Percentiles rank a stretch among this genome's conserved stretches.
phyloP scores from a whole-genome alignment of 2,113 vertebrate genomes.

The Camelus dromedarius region DNA sequence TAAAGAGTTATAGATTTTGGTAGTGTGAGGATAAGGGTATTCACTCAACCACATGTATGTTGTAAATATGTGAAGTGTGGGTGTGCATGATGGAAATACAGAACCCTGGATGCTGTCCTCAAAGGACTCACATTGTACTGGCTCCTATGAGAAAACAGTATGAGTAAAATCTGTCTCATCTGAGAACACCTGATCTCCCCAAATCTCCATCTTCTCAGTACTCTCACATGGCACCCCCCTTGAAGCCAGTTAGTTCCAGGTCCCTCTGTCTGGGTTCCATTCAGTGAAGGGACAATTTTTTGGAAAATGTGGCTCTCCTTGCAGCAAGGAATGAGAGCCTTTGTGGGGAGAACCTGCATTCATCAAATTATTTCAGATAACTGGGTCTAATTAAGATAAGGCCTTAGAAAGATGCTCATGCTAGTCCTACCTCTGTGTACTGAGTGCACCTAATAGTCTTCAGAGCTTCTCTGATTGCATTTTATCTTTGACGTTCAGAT shows the following conservation, averaged over 20 bases:
- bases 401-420: background rate
- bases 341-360: background rate
- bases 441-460: background rate
- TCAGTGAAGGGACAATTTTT: background rate
- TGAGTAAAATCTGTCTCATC: background rate
- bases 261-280: background rate
- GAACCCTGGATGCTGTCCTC: background rate
- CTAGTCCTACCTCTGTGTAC: background rate
- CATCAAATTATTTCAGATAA: background rate
- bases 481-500: background rate
- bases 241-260: background rate
- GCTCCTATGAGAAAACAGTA: background rate
- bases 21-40: background rate
- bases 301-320: background rate
- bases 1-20: background rate
- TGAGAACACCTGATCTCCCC: background rate
- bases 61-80: background rate
- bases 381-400: background rate
- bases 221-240: background rate
- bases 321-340: background rate
- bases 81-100: background rate
- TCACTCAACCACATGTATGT: background rate
- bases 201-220: background rate
- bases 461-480: background rate
- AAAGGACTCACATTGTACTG: background rate